A percentile compares a stretch with the other conserved stretches of the same genome.
These are phyloP conservation scores for Suillia variegata DNA, from an alignment of 2,888 invertebrate genomes.

Conservation along the genomic window DNA sequence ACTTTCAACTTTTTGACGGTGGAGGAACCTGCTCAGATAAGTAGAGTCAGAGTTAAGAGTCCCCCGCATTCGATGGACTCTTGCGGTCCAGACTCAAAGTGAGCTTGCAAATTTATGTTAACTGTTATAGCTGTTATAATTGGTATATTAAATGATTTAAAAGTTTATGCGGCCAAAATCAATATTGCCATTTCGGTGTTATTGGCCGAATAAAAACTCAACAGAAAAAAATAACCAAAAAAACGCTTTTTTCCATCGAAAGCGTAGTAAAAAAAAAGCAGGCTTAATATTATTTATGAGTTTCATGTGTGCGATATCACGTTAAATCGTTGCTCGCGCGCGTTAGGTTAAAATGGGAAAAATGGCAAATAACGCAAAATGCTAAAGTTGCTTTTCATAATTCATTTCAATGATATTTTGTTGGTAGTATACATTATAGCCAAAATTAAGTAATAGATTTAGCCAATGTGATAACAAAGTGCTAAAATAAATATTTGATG, in stretches of 20 bases:
- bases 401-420: constrained; percentile 45
- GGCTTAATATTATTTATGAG: constrained; percentile 50
- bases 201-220: no score
- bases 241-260: neutral
- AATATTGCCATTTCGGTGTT: constrained; percentile 34
- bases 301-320: constrained; percentile 46
- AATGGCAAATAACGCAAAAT: constrained; percentile 39
- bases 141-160: constrained; percentile 61
- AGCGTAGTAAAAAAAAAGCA: constrained; percentile 27
- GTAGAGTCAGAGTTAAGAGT: no score
- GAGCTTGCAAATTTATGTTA: constrained; percentile 51
- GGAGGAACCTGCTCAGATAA: neutral
- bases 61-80: neutral
- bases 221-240: no score
- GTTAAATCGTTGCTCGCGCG: constrained; percentile 52
- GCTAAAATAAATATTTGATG: constrained; percentile 52
- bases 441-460: constrained; percentile 53
- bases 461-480: constrained; percentile 49
- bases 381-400: constrained; percentile 44
- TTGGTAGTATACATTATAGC: constrained; percentile 33
- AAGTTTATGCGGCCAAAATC: constrained; percentile 49
- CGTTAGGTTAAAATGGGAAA: no score
- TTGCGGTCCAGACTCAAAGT: neutral
- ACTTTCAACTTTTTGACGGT: constrained; percentile 31
- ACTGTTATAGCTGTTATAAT: constrained; percentile 59